These are phyloP conservation scores for Herpailurus yagouaroundi DNA, from an alignment of 2,113 vertebrate genomes.

Conservation along the genomic window DNA sequence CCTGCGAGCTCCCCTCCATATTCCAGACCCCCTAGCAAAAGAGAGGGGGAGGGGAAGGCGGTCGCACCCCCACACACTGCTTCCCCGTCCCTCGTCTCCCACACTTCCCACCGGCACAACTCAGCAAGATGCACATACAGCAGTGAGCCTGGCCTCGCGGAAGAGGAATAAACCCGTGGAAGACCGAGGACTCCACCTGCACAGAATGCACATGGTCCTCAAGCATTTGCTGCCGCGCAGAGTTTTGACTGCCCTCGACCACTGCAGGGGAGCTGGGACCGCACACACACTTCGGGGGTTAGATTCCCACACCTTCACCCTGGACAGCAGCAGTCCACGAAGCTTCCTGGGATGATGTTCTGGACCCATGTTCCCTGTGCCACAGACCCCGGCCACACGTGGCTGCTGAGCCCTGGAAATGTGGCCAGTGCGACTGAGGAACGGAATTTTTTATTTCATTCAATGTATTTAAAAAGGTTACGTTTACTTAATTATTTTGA, in stretches of 20 bases:
- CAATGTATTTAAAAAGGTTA: neutral
- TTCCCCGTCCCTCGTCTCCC: neutral
- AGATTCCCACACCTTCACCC: neutral
- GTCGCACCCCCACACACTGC: neutral
- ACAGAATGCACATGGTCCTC: neutral
- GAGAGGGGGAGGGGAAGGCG: neutral
- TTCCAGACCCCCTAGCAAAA: neutral
- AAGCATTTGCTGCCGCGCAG: neutral
- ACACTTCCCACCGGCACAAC: neutral
- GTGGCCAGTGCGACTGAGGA: neutral
- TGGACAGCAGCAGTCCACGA: neutral
- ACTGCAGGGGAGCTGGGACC: neutral
- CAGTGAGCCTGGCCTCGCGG: no score
- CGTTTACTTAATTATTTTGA: no score
- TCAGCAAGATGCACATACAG: neutral
- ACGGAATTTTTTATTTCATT: neutral
- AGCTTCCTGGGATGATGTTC: neutral
- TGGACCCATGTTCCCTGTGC: rapidly evolving
- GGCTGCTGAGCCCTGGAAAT: neutral
- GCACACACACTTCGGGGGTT: neutral
- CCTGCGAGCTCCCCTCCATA: neutral
- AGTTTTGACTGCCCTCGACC: neutral
- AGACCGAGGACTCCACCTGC: neutral
- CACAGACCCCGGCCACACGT: neutral
- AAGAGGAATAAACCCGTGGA: neutral